A percentile compares a stretch with the other conserved stretches of the same genome.
phyloP scores from a whole-genome alignment of 2,797 vertebrate genomes.

The Ptychobarbus kaznakovi region DNA sequence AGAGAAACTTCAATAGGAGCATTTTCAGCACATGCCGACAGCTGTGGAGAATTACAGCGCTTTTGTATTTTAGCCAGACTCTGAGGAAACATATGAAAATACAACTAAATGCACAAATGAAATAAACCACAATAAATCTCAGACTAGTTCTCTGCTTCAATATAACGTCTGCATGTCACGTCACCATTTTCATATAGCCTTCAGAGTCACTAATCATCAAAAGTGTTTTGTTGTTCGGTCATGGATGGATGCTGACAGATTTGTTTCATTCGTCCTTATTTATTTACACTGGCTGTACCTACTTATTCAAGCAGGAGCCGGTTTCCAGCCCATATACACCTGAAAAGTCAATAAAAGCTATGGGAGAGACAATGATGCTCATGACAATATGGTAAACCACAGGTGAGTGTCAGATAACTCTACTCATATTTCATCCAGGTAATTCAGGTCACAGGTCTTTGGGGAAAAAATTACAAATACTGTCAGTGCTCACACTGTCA shows the following conservation, averaged over 20 bases:
- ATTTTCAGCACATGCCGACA: slow-evolving; percentile 3
- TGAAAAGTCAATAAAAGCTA: slow-evolving; percentile 1
- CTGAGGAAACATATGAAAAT: background rate
- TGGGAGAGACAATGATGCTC: background rate
- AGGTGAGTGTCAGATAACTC: background rate
- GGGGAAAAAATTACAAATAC: background rate
- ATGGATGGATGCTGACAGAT: background rate
- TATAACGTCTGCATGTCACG: background rate
- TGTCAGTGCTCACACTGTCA: background rate
- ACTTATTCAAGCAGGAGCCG: background rate
- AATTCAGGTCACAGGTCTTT: background rate
- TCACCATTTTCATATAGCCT: background rate
- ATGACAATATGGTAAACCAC: background rate
- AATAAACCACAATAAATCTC: slow-evolving; percentile 3
- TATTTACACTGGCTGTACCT: background rate
- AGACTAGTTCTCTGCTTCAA: slow-evolving; percentile 4
- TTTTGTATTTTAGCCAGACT: slow-evolving; percentile 1
- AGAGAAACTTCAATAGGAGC: background rate
- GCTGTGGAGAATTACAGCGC: slow-evolving; percentile 8
- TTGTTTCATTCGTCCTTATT: background rate
- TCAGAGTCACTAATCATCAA: background rate
- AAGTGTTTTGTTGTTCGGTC: background rate
- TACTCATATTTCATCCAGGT: background rate
- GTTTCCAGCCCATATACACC: slow-evolving; percentile 1
- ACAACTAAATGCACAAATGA: background rate